Conservation (phyloP, 2,113 vertebrate species). For the Ceuthmochares aereus region DNA sequence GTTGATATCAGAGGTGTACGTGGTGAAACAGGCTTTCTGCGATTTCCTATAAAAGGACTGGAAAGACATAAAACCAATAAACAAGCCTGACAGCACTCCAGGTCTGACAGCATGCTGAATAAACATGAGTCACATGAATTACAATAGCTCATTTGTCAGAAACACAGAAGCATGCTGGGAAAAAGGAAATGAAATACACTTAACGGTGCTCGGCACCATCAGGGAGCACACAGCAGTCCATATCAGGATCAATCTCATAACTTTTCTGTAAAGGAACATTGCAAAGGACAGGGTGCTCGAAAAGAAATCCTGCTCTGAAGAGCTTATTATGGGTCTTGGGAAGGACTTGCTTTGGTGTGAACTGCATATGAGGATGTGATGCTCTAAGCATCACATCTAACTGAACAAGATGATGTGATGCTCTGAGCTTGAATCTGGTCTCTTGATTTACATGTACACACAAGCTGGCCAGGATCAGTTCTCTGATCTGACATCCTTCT, state of each 20-base stretch:
- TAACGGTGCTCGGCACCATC: not conserved
- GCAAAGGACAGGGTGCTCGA: not conserved
- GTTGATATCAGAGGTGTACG: not conserved
- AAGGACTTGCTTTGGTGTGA: not conserved
- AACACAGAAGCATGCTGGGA: not conserved
- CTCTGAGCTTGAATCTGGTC: not conserved
- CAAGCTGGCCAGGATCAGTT: not conserved
- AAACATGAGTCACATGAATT: conserved; percentile 17
- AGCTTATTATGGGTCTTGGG: not conserved
- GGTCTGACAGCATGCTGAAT: not conserved
- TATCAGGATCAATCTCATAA: not conserved
- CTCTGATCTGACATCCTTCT: not conserved
- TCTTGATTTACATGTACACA: not conserved
- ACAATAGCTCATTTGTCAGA: not conserved
- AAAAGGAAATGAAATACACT: not conserved
- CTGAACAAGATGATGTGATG: not conserved
- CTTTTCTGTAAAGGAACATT: not conserved
- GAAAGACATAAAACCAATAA: conserved; percentile 17
- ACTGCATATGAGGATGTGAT: not conserved
- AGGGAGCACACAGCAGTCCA: not conserved
- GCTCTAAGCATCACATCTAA: not conserved
- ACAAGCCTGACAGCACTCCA: not conserved
- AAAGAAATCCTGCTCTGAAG: not conserved
- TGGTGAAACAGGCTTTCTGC: not conserved
- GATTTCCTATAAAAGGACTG: conserved; percentile 24